phyloP scores from a whole-genome alignment of 2,797 vertebrate genomes.

The Gila robusta region DNA sequence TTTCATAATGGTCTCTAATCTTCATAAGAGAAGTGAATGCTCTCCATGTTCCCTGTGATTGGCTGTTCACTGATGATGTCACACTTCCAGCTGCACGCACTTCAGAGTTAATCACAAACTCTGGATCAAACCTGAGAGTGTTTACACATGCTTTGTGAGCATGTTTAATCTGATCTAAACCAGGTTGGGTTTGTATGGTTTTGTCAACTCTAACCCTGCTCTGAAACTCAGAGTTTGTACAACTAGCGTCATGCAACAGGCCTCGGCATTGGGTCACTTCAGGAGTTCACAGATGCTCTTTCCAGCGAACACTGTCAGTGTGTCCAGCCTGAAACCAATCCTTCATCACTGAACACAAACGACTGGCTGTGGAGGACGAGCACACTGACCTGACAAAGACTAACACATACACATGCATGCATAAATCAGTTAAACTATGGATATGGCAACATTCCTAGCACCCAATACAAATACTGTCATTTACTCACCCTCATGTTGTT shows the following conservation, averaged over 20 bases:
- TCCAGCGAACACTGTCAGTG: not conserved
- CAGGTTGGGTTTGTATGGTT: too few species aligned
- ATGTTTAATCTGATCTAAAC: too few species aligned
- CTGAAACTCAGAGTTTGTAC: not conserved
- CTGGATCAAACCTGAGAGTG: too few species aligned
- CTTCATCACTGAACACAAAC: not conserved
- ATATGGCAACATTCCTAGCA: not conserved
- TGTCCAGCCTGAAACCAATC: not conserved
- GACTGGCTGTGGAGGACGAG: not conserved
- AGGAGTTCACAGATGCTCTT: not conserved
- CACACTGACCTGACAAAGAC: not conserved
- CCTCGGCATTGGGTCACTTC: not conserved
- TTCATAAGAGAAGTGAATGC: too few species aligned
- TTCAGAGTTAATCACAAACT: too few species aligned
- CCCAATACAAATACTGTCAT: not conserved
- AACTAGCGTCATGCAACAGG: not conserved
- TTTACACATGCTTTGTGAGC: too few species aligned
- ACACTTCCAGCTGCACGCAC: too few species aligned
- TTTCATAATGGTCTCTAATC: too few species aligned
- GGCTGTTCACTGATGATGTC: too few species aligned
- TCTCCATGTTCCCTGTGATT: too few species aligned
- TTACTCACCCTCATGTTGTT: not conserved
- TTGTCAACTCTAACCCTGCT: not conserved
- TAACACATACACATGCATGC: accelerated
- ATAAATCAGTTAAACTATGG: not conserved